Percentiles rank a stretch among this genome's conserved stretches.
Evolutionary conservation across 2,797 vertebrate species (phyloP).

Genomic region (Distichodus sexfasciatus): DNA sequence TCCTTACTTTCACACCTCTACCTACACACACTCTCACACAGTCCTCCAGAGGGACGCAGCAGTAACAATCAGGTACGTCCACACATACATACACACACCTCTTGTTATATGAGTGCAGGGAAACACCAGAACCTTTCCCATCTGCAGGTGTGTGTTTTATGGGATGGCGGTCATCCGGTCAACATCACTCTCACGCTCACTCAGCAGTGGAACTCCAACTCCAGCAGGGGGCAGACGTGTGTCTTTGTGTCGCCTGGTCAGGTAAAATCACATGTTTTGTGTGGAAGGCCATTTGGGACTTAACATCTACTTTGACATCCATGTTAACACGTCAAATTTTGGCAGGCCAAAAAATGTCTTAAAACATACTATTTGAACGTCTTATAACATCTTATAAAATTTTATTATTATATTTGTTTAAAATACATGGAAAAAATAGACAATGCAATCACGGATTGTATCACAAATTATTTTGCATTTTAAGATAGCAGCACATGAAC

Average conservation of each 20-base stretch:
- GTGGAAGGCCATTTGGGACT: not conserved
- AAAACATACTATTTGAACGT: not conserved
- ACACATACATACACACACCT: not conserved
- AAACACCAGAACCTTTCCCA: not conserved
- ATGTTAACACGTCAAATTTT: not conserved
- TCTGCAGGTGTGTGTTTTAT: slow-evolving; percentile 71
- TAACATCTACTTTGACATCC: no score
- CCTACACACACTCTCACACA: slow-evolving; percentile 61
- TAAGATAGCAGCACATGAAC: no score
- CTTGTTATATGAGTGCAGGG: not conserved
- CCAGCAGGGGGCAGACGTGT: slow-evolving; percentile 73
- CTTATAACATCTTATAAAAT: no score
- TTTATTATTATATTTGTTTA: no score
- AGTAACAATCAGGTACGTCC: slow-evolving; percentile 70
- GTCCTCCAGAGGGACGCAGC: slow-evolving; percentile 50
- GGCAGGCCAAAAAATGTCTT: not conserved
- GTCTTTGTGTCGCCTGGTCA: slow-evolving; percentile 70
- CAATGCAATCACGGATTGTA: no score
- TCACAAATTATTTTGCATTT: no score
- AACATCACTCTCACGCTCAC: slow-evolving; percentile 71
- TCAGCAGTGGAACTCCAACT: slow-evolving; percentile 61
- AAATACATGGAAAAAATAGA: no score
- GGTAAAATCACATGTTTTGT: slow-evolving; percentile 59
- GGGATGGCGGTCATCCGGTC: slow-evolving; percentile 65
- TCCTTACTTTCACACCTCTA: slow-evolving; percentile 67